Percentiles rank a stretch among this genome's conserved stretches.
Evolutionary conservation across 1,140 invertebrate genomes (phyloP).

Genomic region (Leptinotarsa defecta): DNA sequence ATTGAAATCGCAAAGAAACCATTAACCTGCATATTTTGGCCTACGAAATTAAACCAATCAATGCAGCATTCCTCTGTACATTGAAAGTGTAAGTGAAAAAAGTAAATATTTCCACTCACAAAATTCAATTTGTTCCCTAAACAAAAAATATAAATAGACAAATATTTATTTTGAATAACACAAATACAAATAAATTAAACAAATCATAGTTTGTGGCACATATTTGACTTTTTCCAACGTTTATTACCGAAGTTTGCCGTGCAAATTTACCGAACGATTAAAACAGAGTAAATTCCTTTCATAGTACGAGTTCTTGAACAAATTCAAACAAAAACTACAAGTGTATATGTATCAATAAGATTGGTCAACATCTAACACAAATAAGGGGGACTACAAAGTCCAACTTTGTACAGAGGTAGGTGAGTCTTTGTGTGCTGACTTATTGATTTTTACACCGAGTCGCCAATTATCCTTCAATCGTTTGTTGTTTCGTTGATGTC

Average conservation of each 20-base stretch:
- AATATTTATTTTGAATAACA: conserved; percentile 38
- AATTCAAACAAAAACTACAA: conserved; percentile 32
- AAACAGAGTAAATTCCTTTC: conserved; percentile 36
- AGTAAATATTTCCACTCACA: conserved; percentile 12
- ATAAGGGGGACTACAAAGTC: conserved; percentile 34
- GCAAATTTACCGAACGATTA: conserved; percentile 46
- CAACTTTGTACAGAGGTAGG: conserved; percentile 11
- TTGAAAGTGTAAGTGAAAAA: conserved; percentile 9
- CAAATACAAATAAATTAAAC: conserved; percentile 32
- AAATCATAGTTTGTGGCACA: conserved; percentile 26
- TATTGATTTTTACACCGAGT: conserved; percentile 13
- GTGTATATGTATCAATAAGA: conserved; percentile 37
- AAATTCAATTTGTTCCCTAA: conserved; percentile 25
- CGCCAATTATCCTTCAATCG: not conserved
- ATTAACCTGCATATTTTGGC: no score
- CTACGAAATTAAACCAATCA: no score
- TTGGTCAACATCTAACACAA: conserved; percentile 41
- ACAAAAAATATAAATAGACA: conserved; percentile 28
- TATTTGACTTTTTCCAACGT: conserved; percentile 39
- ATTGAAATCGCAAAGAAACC: no score
- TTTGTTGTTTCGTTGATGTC: not conserved
- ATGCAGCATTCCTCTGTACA: not conserved
- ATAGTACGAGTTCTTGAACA: conserved; percentile 15
- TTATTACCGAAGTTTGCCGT: conserved; percentile 41
- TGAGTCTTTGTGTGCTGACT: conserved; percentile 9